These are phyloP conservation scores for Dicentrarchus labrax DNA, from an alignment of 2,113 vertebrate genomes.

Conservation along the genomic window DNA sequence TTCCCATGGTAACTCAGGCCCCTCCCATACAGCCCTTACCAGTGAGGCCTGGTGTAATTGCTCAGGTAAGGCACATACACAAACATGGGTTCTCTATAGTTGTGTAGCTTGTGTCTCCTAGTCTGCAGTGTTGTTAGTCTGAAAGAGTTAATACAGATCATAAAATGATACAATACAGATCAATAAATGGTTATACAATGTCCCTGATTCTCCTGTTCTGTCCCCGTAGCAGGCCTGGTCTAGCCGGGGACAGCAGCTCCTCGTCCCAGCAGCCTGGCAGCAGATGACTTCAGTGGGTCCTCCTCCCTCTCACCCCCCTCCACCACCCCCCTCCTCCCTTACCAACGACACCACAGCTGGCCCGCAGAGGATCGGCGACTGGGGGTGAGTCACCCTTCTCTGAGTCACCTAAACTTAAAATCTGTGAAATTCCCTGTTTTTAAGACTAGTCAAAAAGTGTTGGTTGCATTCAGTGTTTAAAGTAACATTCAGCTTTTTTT, in stretches of 20 bases:
- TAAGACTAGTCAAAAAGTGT: background rate
- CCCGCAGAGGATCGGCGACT: slow-evolving; percentile 92
- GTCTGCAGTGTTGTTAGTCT: too few species aligned
- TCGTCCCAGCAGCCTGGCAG: slow-evolving; percentile 94
- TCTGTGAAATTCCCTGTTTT: slow-evolving; percentile 12
- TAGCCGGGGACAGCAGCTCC: slow-evolving; percentile 91
- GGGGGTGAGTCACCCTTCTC: slow-evolving; percentile 88
- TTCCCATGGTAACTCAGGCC: slow-evolving; percentile 94
- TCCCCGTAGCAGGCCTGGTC: slow-evolving; percentile 89
- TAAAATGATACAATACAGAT: too few species aligned
- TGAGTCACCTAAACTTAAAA: slow-evolving; percentile 75
- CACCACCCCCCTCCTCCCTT: slow-evolving; percentile 86
- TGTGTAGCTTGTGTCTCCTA: background rate
- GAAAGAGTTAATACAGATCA: background rate
- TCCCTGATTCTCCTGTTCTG: background rate
- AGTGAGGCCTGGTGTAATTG: slow-evolving; percentile 93
- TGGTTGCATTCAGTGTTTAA: background rate
- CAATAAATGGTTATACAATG: background rate
- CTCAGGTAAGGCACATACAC: slow-evolving; percentile 87
- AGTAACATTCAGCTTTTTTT: background rate
- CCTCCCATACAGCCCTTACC: slow-evolving; percentile 92
- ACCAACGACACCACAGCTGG: slow-evolving; percentile 88
- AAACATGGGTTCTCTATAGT: background rate
- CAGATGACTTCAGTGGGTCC: slow-evolving; percentile 86
- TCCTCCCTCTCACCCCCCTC: slow-evolving; percentile 79